Conservation (phyloP, 2,797 vertebrate genomes). For the Smutsia gigantea region DNA sequence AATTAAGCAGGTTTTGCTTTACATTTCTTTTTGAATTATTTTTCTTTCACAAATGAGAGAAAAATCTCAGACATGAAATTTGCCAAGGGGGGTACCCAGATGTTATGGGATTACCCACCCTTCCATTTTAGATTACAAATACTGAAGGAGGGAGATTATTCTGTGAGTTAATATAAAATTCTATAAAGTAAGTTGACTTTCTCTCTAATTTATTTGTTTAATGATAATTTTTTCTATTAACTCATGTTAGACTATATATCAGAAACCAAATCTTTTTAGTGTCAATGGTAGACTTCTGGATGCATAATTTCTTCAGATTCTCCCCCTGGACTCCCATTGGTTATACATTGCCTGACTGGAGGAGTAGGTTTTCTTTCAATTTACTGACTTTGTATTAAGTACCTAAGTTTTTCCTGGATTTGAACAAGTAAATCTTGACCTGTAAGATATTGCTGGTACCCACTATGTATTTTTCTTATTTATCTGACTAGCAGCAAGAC, state of each 20-base stretch:
- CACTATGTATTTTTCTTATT: neutral
- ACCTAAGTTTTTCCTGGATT: neutral
- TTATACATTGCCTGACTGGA: neutral
- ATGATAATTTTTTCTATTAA: neutral
- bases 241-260: neutral
- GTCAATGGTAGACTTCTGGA: neutral
- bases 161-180: neutral
- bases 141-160: neutral
- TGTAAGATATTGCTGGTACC: neutral
- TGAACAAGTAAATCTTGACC: neutral
- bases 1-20: neutral
- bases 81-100: neutral
- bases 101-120: neutral
- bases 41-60: neutral
- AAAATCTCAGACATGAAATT: constrained; percentile 31
- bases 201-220: neutral
- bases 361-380: neutral
- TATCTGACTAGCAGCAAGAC: neutral
- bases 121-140: neutral
- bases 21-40: neutral
- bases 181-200: neutral
- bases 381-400: neutral
- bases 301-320: neutral
- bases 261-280: neutral
- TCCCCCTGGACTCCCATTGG: neutral